phyloP scores from a whole-genome alignment of 2,888 invertebrate species.

The Globia sparganii region DNA sequence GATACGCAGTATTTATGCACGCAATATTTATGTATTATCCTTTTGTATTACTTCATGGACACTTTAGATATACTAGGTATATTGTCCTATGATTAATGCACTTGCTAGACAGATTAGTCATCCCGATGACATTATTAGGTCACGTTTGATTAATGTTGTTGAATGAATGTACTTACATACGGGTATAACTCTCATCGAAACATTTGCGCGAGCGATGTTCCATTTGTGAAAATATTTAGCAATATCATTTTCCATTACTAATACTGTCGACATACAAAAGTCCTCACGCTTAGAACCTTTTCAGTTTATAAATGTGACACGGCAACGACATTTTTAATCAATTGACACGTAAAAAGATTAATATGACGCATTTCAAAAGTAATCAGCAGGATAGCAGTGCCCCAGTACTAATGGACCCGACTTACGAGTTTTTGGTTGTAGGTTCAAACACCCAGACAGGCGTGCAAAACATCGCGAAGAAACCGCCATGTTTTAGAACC shows the following conservation, averaged over 20 bases:
- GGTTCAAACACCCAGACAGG: too few species aligned
- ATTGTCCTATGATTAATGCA: slow-evolving; percentile 12
- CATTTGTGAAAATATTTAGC: background rate
- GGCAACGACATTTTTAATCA: background rate
- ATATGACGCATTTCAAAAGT: background rate
- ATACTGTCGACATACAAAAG: background rate
- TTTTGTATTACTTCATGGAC: background rate
- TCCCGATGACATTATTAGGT: slow-evolving; percentile 11
- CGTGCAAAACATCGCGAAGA: too few species aligned
- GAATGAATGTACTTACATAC: background rate
- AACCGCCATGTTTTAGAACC: too few species aligned
- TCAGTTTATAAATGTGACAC: background rate
- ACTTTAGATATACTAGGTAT: background rate
- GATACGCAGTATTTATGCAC: too few species aligned
- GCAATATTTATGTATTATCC: too few species aligned
- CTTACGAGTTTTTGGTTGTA: too few species aligned
- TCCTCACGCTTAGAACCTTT: too few species aligned
- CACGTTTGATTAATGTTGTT: slow-evolving; percentile 29
- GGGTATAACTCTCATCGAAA: background rate
- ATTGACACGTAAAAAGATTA: too few species aligned
- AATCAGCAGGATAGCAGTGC: too few species aligned
- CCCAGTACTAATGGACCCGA: too few species aligned
- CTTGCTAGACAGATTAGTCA: slow-evolving; percentile 7
- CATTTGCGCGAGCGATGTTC: background rate
- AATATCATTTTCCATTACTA: background rate